Evolutionary conservation across 2,888 invertebrate genomes (phyloP).

Genomic region (Trichopoda pennipes): DNA sequence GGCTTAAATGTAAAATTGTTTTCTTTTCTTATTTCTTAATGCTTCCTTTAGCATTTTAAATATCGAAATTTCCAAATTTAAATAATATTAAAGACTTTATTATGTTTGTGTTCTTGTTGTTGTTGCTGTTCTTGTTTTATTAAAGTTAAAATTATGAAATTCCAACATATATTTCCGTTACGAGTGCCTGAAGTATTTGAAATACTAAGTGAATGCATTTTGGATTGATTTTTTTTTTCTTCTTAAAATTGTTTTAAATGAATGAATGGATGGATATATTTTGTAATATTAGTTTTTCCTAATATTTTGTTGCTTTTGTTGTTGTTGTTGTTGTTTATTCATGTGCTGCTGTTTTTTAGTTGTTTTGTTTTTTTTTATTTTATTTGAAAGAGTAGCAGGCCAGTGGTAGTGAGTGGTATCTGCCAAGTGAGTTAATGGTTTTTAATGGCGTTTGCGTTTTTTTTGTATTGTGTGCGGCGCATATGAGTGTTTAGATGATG

Average conservation of each 20-base stretch:
- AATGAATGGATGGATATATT: constrained; percentile 16
- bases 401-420: not conserved
- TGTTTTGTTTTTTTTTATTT: constrained; percentile 5
- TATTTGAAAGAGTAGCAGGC: constrained; percentile 24
- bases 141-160: constrained; percentile 24
- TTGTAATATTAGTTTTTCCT: constrained; percentile 27
- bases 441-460: constrained; percentile 58
- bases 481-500: constrained; percentile 28
- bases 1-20: not conserved
- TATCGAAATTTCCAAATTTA: not conserved
- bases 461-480: not conserved
- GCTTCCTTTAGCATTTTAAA: not conserved
- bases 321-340: constrained; percentile 37
- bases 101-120: not conserved
- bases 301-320: constrained; percentile 17
- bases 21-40: not conserved
- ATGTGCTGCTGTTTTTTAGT: constrained; percentile 15
- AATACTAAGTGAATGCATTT: not conserved
- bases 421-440: constrained; percentile 60
- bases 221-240: constrained; percentile 11
- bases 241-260: constrained; percentile 33
- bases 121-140: not conserved
- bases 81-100: constrained; percentile 11
- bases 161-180: constrained; percentile 43
- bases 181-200: constrained; percentile 20